Conservation (phyloP, 1,140 invertebrate species). For the Chrysomallon squamiferum region DNA sequence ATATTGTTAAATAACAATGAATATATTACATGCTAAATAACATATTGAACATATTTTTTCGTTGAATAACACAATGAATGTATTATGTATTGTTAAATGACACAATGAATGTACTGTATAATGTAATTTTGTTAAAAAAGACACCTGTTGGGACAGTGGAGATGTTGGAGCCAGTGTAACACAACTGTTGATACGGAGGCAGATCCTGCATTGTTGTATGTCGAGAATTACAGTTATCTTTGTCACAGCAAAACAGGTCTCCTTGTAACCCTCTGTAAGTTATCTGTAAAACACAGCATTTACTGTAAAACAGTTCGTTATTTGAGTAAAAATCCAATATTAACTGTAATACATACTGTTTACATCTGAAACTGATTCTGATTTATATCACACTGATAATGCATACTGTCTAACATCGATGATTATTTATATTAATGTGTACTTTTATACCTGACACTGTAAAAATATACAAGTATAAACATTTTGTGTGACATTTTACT, state of each 20-base stretch:
- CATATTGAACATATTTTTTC: too few relatives aligned
- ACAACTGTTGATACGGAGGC: not conserved
- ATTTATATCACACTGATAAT: not conserved
- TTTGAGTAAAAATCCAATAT: not conserved
- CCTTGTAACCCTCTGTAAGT: not conserved
- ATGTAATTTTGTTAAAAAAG: too few relatives aligned
- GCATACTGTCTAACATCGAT: not conserved
- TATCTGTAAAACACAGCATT: not conserved
- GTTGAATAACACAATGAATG: too few relatives aligned
- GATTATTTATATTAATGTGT: not conserved
- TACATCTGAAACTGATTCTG: not conserved
- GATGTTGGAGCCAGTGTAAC: constrained; percentile 2
- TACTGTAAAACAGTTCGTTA: not conserved
- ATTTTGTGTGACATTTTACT: too few relatives aligned
- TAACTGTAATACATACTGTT: not conserved
- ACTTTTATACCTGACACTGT: not conserved
- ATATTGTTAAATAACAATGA: too few relatives aligned
- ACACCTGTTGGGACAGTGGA: not conserved
- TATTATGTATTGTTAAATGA: too few relatives aligned
- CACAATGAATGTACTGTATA: too few relatives aligned
- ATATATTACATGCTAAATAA: too few relatives aligned
- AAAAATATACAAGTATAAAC: not conserved
- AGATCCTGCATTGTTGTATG: not conserved
- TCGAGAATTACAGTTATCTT: not conserved
- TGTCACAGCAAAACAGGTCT: constrained; percentile 1